phyloP scores from a whole-genome alignment of 2,888 invertebrate species.

The Penaeus monodon region DNA sequence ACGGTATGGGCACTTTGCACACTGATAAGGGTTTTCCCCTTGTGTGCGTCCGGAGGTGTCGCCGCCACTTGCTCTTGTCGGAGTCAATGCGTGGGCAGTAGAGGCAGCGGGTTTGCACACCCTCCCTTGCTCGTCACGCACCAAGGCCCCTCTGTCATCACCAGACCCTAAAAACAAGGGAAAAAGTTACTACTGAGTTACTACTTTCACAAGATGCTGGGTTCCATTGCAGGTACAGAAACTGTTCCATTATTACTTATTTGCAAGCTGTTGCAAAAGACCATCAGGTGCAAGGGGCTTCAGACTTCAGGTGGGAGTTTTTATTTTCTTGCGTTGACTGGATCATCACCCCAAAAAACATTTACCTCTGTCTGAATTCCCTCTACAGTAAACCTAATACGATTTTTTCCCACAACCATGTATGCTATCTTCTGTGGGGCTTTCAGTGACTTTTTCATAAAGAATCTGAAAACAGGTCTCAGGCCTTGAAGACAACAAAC shows the following conservation, averaged over 20 bases:
- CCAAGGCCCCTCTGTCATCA: slow-evolving; percentile 37
- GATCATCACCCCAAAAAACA: too few relatives aligned
- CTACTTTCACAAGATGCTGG: not conserved
- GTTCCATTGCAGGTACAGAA: slow-evolving; percentile 2
- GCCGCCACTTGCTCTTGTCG: slow-evolving; percentile 53
- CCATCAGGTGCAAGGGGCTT: too few relatives aligned
- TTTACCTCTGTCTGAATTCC: too few relatives aligned
- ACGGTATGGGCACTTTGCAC: slow-evolving; percentile 47
- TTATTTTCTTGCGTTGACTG: too few relatives aligned
- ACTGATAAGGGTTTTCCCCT: slow-evolving; percentile 49
- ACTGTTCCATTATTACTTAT: slow-evolving; percentile 1
- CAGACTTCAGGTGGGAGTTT: too few relatives aligned
- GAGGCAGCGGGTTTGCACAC: slow-evolving; percentile 47
- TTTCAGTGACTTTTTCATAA: too few relatives aligned
- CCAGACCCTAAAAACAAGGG: slow-evolving; percentile 48
- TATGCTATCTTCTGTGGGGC: too few relatives aligned
- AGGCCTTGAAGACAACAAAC: too few relatives aligned
- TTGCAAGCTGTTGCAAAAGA: too few relatives aligned
- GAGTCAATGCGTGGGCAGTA: slow-evolving; percentile 51
- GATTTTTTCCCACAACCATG: too few relatives aligned
- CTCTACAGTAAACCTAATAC: too few relatives aligned
- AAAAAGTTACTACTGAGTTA: slow-evolving; percentile 26
- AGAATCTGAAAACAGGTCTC: too few relatives aligned
- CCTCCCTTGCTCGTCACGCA: slow-evolving; percentile 47
- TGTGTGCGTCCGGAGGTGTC: slow-evolving; percentile 45